These are phyloP conservation scores for Julus scandinavius DNA, from an alignment of 2,888 invertebrate species.

Conservation along the genomic window DNA sequence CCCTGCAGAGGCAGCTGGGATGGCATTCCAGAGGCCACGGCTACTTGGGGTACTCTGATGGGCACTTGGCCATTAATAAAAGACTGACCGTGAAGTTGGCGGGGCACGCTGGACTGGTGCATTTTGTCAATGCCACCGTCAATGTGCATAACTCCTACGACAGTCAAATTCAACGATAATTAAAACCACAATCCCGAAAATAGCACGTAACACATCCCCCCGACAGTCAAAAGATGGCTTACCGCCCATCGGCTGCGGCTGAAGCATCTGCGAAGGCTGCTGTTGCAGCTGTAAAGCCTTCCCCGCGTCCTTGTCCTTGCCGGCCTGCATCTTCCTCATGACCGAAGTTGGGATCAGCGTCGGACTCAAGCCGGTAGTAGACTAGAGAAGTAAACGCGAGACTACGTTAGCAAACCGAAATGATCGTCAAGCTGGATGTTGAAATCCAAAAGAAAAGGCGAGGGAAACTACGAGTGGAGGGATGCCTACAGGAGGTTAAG, in stretches of 20 bases:
- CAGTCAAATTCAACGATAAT: too few species aligned
- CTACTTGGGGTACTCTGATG: not conserved
- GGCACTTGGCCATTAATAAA: conserved; percentile 48
- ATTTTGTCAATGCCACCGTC: conserved; percentile 1
- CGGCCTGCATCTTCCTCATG: conserved; percentile 92
- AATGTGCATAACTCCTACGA: not conserved
- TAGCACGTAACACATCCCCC: too few species aligned
- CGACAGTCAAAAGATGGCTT: not conserved
- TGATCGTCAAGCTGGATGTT: not conserved
- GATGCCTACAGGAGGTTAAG: not conserved
- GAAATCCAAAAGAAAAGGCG: not conserved
- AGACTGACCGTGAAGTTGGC: conserved; percentile 15
- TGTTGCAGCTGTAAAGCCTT: conserved; percentile 49
- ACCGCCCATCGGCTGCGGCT: conserved; percentile 42
- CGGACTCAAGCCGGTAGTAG: conserved; percentile 12
- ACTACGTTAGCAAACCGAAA: not conserved
- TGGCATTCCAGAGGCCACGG: not conserved
- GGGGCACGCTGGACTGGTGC: not conserved
- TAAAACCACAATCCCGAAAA: too few species aligned
- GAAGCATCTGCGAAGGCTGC: conserved; percentile 11
- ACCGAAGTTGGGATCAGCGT: conserved; percentile 94
- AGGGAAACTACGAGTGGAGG: not conserved
- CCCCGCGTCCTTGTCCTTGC: conserved; percentile 73
- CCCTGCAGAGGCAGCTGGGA: conserved; percentile 53
- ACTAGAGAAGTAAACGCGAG: not conserved